These are phyloP conservation scores for Parotocinclus haroldoi DNA, from an alignment of 2,797 vertebrate genomes.

Conservation along the genomic window DNA sequence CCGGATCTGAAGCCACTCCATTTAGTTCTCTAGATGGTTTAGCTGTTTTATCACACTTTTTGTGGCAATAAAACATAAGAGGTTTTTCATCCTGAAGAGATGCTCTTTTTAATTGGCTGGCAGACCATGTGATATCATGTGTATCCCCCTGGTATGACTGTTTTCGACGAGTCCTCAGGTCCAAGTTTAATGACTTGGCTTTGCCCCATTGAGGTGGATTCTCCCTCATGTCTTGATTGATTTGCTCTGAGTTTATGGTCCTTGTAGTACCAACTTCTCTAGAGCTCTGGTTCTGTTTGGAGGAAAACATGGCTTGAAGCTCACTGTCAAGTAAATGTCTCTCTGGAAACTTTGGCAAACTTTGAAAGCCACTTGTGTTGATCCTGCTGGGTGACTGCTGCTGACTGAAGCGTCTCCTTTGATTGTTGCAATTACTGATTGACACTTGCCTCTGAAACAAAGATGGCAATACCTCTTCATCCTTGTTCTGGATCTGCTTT, in stretches of 20 bases:
- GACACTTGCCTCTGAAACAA: slow-evolving; percentile 68
- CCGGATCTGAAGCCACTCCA: slow-evolving; percentile 49
- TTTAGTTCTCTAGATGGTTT: slow-evolving; percentile 54
- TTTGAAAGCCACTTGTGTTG: slow-evolving; percentile 54
- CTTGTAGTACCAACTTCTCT: slow-evolving; percentile 55
- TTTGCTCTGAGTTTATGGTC: slow-evolving; percentile 50
- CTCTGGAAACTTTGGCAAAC: slow-evolving; percentile 57
- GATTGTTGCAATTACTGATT: slow-evolving; percentile 54
- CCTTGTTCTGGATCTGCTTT: slow-evolving; percentile 57
- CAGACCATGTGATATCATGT: slow-evolving; percentile 60
- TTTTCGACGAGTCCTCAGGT: slow-evolving; percentile 66
- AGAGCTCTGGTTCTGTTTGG: slow-evolving; percentile 71
- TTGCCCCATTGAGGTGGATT: slow-evolving; percentile 66
- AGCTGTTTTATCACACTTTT: slow-evolving; percentile 56
- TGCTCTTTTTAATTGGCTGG: slow-evolving; percentile 73
- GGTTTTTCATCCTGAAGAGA: slow-evolving; percentile 76
- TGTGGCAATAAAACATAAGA: slow-evolving; percentile 66
- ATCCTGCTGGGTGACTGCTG: slow-evolving; percentile 63
- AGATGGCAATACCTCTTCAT: slow-evolving; percentile 64
- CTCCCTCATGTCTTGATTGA: slow-evolving; percentile 46
- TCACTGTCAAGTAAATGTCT: slow-evolving; percentile 56
- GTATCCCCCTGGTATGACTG: slow-evolving; percentile 77
- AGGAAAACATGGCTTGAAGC: slow-evolving; percentile 58
- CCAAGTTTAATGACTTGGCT: slow-evolving; percentile 71
- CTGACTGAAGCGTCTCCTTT: slow-evolving; percentile 61